Conservation (phyloP, 2,888 invertebrate species). For the Machimus atricapillus region DNA sequence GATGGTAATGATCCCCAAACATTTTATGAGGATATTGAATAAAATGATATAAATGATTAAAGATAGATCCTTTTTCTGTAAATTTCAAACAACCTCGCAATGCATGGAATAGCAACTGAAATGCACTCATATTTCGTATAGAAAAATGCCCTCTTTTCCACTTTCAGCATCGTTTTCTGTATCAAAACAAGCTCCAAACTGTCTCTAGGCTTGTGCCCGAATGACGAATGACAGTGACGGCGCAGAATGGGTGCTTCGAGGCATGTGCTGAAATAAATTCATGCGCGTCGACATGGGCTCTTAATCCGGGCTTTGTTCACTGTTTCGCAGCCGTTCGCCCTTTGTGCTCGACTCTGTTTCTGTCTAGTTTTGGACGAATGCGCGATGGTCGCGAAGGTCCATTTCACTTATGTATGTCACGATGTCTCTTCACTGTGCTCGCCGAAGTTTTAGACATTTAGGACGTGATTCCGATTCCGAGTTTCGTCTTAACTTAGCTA, state of each 20-base stretch:
- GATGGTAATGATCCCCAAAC: too few relatives aligned
- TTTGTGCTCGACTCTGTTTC: neutral
- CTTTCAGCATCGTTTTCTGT: neutral
- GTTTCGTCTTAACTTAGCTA: neutral
- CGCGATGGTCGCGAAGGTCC: neutral
- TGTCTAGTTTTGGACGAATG: neutral
- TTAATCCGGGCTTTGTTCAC: slow-evolving; percentile 22
- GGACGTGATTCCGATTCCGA: neutral
- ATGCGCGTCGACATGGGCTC: neutral
- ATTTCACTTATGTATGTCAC: slow-evolving; percentile 8
- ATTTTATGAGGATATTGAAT: too few relatives aligned
- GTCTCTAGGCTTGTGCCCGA: neutral
- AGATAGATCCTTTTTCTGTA: neutral
- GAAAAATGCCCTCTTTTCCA: neutral
- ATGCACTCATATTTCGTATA: neutral
- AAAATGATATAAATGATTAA: neutral
- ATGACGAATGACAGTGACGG: slow-evolving; percentile 8
- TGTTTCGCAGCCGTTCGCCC: slow-evolving; percentile 25
- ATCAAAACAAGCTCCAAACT: neutral
- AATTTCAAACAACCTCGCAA: neutral
- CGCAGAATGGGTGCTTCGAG: neutral
- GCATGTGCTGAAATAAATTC: neutral
- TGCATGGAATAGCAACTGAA: neutral
- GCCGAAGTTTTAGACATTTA: neutral
- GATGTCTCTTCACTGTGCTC: neutral